Conservation (phyloP, 2,113 vertebrate genomes). For the Cyrtonyx montezumae region DNA sequence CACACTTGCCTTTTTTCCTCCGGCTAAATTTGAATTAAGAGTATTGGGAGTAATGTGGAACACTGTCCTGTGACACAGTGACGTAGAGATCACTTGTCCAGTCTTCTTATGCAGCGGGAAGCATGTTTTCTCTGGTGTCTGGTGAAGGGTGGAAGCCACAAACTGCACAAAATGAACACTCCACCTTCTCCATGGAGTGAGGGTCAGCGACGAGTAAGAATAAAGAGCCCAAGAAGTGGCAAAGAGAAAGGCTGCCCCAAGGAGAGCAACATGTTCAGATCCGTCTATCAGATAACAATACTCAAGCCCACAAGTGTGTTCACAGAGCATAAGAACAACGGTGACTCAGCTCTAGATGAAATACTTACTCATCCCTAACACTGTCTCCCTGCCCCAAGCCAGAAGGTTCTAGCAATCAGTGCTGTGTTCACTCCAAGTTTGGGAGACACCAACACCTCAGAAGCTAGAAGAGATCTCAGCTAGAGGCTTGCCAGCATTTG, state of each 20-base stretch:
- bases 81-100: background rate
- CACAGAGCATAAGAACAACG: background rate
- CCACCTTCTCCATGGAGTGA: background rate
- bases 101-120: background rate
- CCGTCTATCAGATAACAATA: background rate
- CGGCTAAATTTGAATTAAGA: background rate
- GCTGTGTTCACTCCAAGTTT: background rate
- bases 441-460: background rate
- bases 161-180: background rate
- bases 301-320: background rate
- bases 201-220: accelerated
- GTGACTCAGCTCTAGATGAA: constrained; percentile 25
- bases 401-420: background rate
- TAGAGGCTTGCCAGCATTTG: background rate
- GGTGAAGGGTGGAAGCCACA: background rate
- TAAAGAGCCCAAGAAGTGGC: background rate
- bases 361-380: background rate
- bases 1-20: background rate
- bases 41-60: background rate
- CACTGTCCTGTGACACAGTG: background rate
- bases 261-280: constrained; percentile 30
- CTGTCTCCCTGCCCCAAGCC: background rate
- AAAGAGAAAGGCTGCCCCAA: constrained; percentile 21
- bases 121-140: background rate
- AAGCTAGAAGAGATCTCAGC: background rate